Base-by-base conservation (phyloP, 2,113 vertebrate species). In the Melanocharis versteri region DNA sequence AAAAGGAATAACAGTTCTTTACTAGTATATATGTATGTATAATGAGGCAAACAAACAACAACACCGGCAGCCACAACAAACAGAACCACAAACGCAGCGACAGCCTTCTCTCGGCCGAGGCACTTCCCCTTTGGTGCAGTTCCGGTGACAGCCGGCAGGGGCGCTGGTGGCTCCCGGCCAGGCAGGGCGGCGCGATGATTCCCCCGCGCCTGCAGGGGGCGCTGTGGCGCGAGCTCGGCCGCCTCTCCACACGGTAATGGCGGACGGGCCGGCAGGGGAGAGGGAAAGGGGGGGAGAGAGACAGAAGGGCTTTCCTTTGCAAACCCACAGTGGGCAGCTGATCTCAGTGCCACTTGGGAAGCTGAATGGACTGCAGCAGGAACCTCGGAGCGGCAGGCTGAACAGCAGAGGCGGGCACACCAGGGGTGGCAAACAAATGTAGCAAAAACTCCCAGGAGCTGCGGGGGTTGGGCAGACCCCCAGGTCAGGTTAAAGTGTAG, bases 401-500 rank as follows among this genome's bases (percentile, higher is more conserved):
- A 57, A 81, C 13, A 11, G 23, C 53, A 48, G 23, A 47, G 23
- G 18, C 14, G 4, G 18, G 53, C 30, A n/a, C 24, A 70, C 12
- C 1, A 3, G 17, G 15, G 15, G 44, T 6, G 35, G 19, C 54
- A 50, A 60, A 70, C 11, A 18, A 12, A 69, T 23, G 23, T 11
- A 57, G 51, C 78, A 39, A 39, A 68, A 81, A 40, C 23, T 48
- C 65, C 18, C 53, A 69, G 18, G 24, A n/a, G 24, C 24, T 9
- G 2, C 18, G 6, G 15, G 18, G 11, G 28, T 48, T 3, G 0
- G 44, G 23, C 23, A 58, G 35, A 58, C 5, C 12, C 4, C 1
- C 13, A 13, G 8, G 16, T 45, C 5, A 0, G 1, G 0, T 19
- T 44, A 44, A 75, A 35, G 9, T 10, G 27, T 14, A 35, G 33